These are phyloP conservation scores for Lasiurus cinereus DNA, from an alignment of 2,113 vertebrate genomes.

Conservation along the genomic window DNA sequence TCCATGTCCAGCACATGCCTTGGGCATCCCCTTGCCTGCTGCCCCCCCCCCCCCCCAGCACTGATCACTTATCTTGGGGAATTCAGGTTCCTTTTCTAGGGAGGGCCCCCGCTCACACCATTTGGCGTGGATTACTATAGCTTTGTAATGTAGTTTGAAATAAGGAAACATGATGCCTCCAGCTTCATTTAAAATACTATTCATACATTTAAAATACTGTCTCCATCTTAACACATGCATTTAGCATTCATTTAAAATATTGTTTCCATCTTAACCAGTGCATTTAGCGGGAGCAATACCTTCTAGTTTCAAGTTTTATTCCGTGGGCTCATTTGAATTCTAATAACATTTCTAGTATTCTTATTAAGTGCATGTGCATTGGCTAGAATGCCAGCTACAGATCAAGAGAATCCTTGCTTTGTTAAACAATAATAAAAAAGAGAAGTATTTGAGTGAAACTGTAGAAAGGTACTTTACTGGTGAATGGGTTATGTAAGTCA, in stretches of 20 bases:
- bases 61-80: too few species aligned
- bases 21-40: too few species aligned
- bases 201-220: background rate
- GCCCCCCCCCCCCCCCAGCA: too few species aligned
- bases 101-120: too few species aligned
- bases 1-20: too few species aligned
- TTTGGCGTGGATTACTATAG: background rate
- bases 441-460: background rate
- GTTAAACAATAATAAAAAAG: background rate
- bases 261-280: background rate
- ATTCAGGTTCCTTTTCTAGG: too few species aligned
- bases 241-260: background rate
- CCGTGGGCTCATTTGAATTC: background rate
- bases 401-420: constrained; percentile 33
- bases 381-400: background rate
- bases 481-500: constrained; percentile 25
- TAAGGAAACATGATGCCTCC: background rate
- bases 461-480: constrained; percentile 42
- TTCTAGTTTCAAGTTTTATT: constrained; percentile 42
- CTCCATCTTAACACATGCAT: background rate
- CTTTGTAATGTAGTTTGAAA: background rate
- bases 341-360: constrained; percentile 44
- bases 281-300: background rate
- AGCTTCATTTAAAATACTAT: background rate
- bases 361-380: background rate